phyloP scores from a whole-genome alignment of 2,888 invertebrate genomes.

The Galeopsomyia nigrocyanea region DNA sequence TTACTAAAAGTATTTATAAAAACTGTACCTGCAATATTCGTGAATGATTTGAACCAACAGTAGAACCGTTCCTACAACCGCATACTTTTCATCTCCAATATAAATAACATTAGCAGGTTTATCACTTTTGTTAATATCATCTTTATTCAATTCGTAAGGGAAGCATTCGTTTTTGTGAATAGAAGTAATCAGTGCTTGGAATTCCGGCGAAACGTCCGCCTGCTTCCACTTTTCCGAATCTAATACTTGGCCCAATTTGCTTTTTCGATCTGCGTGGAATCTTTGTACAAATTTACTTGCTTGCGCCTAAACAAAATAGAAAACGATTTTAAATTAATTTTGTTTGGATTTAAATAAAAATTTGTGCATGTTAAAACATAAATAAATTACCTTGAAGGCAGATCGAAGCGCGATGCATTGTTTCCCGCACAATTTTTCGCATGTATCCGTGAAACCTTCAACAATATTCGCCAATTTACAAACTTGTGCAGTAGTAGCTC shows the following conservation, averaged over 20 bases:
- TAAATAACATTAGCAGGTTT: constrained; percentile 66
- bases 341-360: background rate
- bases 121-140: constrained; percentile 61
- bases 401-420: constrained; percentile 84
- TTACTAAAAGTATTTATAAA: background rate
- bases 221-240: constrained; percentile 95
- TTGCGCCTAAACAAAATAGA: constrained; percentile 72
- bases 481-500: constrained; percentile 83
- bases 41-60: constrained; percentile 90
- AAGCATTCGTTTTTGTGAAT: constrained; percentile 70
- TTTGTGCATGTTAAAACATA: constrained; percentile 9
- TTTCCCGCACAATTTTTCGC: constrained; percentile 81
- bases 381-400: constrained; percentile 76
- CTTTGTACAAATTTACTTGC: constrained; percentile 91
- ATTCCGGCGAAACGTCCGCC: constrained; percentile 90
- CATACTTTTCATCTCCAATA: constrained; percentile 80
- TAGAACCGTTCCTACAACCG: constrained; percentile 86
- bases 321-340: constrained; percentile 23
- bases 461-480: constrained; percentile 82
- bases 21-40: constrained; percentile 84
- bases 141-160: constrained; percentile 63
- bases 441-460: constrained; percentile 82
- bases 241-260: constrained; percentile 85
- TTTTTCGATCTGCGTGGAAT: constrained; percentile 90
- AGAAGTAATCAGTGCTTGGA: constrained; percentile 82